Percentiles rank a stretch among this genome's conserved stretches.
These are phyloP conservation scores for Lycodopsis pacificus DNA, from an alignment of 2,797 vertebrate species.

Conservation along the genomic window DNA sequence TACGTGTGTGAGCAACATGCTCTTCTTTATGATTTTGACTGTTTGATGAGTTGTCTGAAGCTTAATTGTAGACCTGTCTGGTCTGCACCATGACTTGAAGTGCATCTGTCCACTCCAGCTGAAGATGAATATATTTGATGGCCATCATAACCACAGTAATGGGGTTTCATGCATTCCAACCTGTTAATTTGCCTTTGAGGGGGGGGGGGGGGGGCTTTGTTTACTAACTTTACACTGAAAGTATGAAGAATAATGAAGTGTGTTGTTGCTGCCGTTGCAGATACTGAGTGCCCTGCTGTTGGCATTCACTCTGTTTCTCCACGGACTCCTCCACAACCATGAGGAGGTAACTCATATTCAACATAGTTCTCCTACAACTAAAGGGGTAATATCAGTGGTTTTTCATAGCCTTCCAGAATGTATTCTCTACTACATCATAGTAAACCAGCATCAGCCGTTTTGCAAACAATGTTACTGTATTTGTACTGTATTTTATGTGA, in stretches of 20 bases:
- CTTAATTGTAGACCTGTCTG: not conserved
- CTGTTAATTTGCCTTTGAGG: not conserved
- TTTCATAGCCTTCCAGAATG: not conserved
- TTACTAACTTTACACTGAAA: not conserved
- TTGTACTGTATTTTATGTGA: not conserved
- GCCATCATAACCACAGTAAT: not conserved
- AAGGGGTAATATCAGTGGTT: not conserved
- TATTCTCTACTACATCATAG: not conserved
- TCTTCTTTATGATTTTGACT: not conserved
- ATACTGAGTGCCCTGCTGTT: slow-evolving; percentile 50
- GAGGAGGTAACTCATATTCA: slow-evolving; percentile 54
- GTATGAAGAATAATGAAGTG: not conserved
- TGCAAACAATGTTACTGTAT: not conserved
- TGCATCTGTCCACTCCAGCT: not conserved
- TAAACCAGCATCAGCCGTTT: not conserved
- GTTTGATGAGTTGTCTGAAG: not conserved
- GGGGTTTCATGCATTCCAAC: no score
- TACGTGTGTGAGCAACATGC: not conserved
- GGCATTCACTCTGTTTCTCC: slow-evolving; percentile 51
- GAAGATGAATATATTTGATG: not conserved
- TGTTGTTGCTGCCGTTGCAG: slow-evolving; percentile 55
- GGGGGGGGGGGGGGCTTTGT: not conserved
- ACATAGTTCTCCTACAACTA: not conserved
- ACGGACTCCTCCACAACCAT: slow-evolving; percentile 33
- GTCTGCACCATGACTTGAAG: not conserved